Evolutionary conservation across 2,888 invertebrate genomes (phyloP), one percentile per base, ranked within the genome.

Genomic region (Caradrina clavipalpis): DNA sequence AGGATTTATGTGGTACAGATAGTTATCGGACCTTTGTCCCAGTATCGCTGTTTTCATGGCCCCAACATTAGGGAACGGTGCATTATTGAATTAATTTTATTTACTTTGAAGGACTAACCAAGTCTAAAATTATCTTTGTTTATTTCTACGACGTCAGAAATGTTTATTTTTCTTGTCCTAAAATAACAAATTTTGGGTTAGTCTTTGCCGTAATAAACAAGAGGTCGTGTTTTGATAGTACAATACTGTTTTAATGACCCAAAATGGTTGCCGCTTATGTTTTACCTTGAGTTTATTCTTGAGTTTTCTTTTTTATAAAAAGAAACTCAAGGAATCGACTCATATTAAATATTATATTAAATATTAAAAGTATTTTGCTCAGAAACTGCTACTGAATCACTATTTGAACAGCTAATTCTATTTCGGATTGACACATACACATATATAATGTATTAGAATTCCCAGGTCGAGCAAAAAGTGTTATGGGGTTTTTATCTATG

Each of bases 11-110:
- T 42, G 10, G 17, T 1, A 45, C 17, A 17, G n/a, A 17, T 17
- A 17, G 17, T 19, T 10, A 19, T 31, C 5, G n/a, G 5, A 3
- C 17, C 5, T 15, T 31, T 19, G 11, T 13, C 6, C 3, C 11
- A 17, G 1, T 26, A 15, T 39, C 57, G 5, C 22, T 2, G 10
- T 53, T 21, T 54, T 63, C 13, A 17, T 66, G 58, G 80, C 82
- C 71, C 26, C 47, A 65, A 61, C 39, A n/a, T 69, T 66, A 72
- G 59, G 64, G 71, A 62, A 49, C 62, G 39, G 70, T 83, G 84
- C 84, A 83, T 81, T 84, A 85, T 84, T 84, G 78, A 78, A 85
- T 85, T 85, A 85, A 84, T 84, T 81, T 81, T 72, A 78, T 81
- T 78, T 81, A 73, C 80, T 82, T 81, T 81, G 72, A 75, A 71